Evolutionary conservation across 2,888 invertebrate species (phyloP).

Genomic region (Tridacna crocea): DNA sequence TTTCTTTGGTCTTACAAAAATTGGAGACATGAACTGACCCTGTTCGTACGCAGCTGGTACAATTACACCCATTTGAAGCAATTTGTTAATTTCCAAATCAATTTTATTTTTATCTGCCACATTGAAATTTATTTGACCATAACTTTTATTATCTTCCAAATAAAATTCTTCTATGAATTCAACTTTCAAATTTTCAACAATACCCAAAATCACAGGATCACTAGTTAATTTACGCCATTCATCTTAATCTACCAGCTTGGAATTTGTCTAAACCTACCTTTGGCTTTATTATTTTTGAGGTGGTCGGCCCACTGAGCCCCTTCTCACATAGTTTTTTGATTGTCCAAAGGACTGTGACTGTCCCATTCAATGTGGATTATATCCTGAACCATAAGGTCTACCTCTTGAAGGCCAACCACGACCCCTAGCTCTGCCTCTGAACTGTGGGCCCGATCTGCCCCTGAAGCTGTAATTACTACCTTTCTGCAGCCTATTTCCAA

Average conservation of each 20-base stretch:
- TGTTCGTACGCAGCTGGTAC: slow-evolving; percentile 14
- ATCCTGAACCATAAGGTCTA: not conserved
- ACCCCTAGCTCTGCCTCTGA: slow-evolving; percentile 6
- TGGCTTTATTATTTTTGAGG: slow-evolving; percentile 8
- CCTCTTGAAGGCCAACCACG: slow-evolving; percentile 1
- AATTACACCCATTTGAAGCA: slow-evolving; percentile 32
- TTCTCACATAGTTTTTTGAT: slow-evolving; percentile 12
- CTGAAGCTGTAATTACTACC: not conserved
- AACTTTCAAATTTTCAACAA: slow-evolving; percentile 10
- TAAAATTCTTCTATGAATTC: slow-evolving; percentile 1
- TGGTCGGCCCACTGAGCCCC: slow-evolving; percentile 3
- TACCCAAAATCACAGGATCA: slow-evolving; percentile 16
- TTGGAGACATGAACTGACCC: slow-evolving; percentile 39
- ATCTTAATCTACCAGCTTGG: slow-evolving; percentile 12
- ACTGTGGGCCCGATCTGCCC: not conserved
- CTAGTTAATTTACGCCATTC: slow-evolving; percentile 12
- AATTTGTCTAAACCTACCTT: not conserved
- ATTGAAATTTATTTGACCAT: slow-evolving; percentile 9
- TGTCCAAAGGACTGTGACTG: not conserved
- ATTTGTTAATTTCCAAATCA: slow-evolving; percentile 35
- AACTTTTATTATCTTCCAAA: slow-evolving; percentile 8
- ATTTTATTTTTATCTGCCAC: slow-evolving; percentile 9
- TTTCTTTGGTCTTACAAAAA: slow-evolving; percentile 48
- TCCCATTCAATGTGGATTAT: no score
- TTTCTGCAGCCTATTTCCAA: not conserved